Percentiles rank a stretch among this genome's conserved stretches.
Conservation (phyloP, 2,888 invertebrate genomes). For the Altica lythri region DNA sequence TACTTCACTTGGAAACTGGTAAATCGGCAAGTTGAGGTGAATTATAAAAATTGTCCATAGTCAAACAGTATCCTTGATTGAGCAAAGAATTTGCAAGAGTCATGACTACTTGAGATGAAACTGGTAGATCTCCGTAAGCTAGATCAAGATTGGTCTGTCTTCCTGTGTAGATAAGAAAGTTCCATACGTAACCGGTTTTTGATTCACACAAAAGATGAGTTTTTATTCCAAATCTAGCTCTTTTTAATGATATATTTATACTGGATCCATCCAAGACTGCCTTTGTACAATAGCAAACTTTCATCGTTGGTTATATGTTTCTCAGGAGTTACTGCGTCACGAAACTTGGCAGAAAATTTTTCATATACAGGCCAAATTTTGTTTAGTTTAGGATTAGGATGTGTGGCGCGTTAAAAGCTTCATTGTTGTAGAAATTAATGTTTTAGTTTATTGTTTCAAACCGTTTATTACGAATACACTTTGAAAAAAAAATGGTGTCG, state of each 20-base stretch:
- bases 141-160: not conserved
- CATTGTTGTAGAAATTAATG: too few species aligned
- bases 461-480: not conserved
- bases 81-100: not conserved
- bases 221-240: too few species aligned
- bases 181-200: not conserved
- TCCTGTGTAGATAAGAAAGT: not conserved
- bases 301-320: too few species aligned
- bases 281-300: too few species aligned
- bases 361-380: too few species aligned
- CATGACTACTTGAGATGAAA: slow-evolving; percentile 11
- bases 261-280: too few species aligned
- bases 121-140: not conserved
- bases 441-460: not conserved
- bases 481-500: not conserved
- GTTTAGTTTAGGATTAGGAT: not conserved
- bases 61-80: slow-evolving; percentile 1
- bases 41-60: slow-evolving; percentile 20
- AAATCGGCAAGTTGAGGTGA: slow-evolving; percentile 14
- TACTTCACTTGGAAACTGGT: slow-evolving; percentile 5
- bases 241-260: too few species aligned
- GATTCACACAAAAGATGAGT: not conserved
- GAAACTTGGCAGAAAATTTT: not conserved
- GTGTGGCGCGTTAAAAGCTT: too few species aligned
- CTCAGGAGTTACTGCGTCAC: not conserved